Evolutionary conservation across 1,140 invertebrate species (phyloP).

Genomic region (Panulirus ornatus): DNA sequence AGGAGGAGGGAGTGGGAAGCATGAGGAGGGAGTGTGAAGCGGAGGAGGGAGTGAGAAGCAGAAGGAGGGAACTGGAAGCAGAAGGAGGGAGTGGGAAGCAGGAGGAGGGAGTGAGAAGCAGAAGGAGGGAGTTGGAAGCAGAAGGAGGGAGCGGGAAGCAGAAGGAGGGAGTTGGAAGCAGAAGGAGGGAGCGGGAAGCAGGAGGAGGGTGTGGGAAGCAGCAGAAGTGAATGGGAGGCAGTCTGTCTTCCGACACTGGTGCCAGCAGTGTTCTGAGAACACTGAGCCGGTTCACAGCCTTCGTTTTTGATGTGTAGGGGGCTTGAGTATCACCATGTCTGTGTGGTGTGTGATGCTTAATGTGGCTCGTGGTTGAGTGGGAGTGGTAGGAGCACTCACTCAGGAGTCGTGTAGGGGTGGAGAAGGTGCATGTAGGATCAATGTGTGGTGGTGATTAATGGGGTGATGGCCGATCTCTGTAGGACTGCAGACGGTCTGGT

Average conservation of each 20-base stretch:
- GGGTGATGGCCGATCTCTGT: too few relatives aligned
- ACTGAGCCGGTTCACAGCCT: neutral
- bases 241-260: too few relatives aligned
- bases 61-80: neutral
- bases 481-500: too few relatives aligned
- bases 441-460: too few relatives aligned
- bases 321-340: neutral
- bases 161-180: neutral
- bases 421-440: too few relatives aligned
- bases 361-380: too few relatives aligned
- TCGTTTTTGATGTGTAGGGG: neutral
- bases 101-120: neutral
- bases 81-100: neutral
- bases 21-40: neutral
- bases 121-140: neutral
- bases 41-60: neutral
- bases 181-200: neutral
- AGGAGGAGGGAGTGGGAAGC: neutral
- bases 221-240: neutral
- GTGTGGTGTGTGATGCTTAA: neutral
- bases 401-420: neutral
- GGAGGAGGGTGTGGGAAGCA: neutral
- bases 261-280: too few relatives aligned
- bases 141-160: neutral
- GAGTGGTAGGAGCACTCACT: neutral